Base-by-base conservation (phyloP, 2,113 vertebrate genomes). In the Axis porcinus region DNA sequence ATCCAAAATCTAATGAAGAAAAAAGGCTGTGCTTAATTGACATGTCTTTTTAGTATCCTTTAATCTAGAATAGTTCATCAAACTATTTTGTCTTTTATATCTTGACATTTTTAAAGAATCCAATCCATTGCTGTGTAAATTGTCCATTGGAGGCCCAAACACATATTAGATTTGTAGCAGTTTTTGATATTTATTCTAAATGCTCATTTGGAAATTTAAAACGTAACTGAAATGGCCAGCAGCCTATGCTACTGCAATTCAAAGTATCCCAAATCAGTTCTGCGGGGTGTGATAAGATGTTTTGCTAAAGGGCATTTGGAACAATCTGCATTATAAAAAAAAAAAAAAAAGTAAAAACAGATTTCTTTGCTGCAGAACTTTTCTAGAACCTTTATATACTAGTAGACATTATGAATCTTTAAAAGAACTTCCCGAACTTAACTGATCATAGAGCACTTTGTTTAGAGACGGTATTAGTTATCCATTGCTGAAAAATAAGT, bases 271-370 rank as follows among this genome's bases (percentile, higher is more conserved):
- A 94, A 50, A 36, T 36, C 33, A 55, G 4, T 88, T 90, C 74
- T 52, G 28, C 16, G 13, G 36, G 33, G 40, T 90, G 1, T 74
- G 57, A 78, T n/a, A 81, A 60, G 14, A 57, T 54, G 81, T 60
- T 89, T 97, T 92, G 17, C 52, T 92, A 86, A 79, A 62, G 21
- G 16, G 50, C 6, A 74, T n/a, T 95, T 97, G 33, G 36, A 94
- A 79, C 14, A 76, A 43, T 13, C 36, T 60, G 4, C 40, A 89
- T 95, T 62, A 83, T 47, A 47, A 47, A 47, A 14, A 50, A 50
- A 47, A 43, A 30, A 19, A 70, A 50, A 81, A 95, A 62, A 70
- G 40, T 64, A 54, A 95, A 97, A 89, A 52, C 2, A 81, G 1
- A 9, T 43, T 58, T 90, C 15, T 94, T 95, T 91, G 33, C 43